phyloP scores from a whole-genome alignment of 2,797 vertebrate species.

The Lates japonicus region DNA sequence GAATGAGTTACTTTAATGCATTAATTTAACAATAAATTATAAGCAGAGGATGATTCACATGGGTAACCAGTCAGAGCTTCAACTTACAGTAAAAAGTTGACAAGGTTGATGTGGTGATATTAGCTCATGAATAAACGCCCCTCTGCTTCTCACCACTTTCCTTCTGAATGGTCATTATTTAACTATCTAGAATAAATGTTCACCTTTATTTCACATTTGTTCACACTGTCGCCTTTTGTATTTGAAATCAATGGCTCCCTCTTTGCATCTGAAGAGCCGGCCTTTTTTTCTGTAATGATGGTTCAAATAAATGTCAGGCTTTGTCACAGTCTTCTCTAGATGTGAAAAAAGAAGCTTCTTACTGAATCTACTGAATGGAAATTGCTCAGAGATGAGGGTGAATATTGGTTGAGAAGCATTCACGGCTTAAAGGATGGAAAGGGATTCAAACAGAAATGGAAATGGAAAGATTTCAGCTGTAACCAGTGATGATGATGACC shows the following conservation, averaged over 20 bases:
- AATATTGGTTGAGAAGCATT: constrained; percentile 12
- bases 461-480: constrained; percentile 35
- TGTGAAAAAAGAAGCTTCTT: background rate
- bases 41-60: background rate
- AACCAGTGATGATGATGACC: constrained; percentile 9
- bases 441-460: constrained; percentile 32
- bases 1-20: no score
- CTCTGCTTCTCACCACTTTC: background rate
- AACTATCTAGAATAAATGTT: background rate
- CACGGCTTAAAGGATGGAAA: constrained; percentile 13
- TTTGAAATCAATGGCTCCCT: background rate
- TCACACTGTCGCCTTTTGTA: background rate
- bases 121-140: background rate
- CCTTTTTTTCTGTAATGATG: background rate
- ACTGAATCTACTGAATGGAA: constrained; percentile 18
- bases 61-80: no score
- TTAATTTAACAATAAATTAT: no score
- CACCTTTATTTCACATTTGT: background rate
- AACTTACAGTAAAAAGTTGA: background rate
- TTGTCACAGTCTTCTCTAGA: background rate
- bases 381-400: constrained; percentile 4
- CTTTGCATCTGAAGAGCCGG: background rate
- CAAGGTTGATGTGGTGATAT: background rate
- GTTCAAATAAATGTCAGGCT: constrained; percentile 13
- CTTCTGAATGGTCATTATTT: background rate